Percentiles rank a stretch among this genome's conserved stretches.
Evolutionary conservation across 2,113 vertebrate species (phyloP).

Genomic region (Alectura lathami): DNA sequence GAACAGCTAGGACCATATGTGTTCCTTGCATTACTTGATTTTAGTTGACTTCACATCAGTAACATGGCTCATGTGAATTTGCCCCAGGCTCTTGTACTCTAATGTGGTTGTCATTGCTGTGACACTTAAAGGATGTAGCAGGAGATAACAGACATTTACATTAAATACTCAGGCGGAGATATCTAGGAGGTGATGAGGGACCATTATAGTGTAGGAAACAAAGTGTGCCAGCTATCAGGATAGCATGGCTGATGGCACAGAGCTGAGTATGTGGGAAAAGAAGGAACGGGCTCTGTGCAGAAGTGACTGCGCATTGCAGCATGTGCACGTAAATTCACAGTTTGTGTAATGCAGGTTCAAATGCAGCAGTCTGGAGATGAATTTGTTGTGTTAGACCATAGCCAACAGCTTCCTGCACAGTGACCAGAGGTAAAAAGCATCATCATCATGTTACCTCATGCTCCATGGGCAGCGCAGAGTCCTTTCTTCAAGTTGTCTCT

Average conservation of each 20-base stretch:
- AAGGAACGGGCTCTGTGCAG: neutral
- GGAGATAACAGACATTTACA: neutral
- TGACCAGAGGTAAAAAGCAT: neutral
- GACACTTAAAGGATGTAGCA: neutral
- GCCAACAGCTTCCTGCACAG: neutral
- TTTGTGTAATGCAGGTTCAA: neutral
- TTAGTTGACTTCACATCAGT: slow-evolving; percentile 41
- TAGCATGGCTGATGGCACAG: neutral
- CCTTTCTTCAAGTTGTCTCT: neutral
- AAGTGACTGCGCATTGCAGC: neutral
- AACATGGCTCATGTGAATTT: neutral
- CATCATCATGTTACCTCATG: neutral
- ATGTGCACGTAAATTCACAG: neutral
- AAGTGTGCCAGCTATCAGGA: neutral
- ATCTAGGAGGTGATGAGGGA: neutral
- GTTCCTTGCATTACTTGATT: neutral
- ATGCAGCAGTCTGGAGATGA: neutral
- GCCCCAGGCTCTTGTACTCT: neutral
- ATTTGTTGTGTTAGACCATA: neutral
- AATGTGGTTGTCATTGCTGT: neutral
- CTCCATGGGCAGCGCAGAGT: neutral
- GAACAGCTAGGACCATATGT: neutral
- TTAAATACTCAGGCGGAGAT: neutral
- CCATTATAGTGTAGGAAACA: neutral
- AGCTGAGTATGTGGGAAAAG: neutral